A percentile compares a stretch with the other conserved stretches of the same genome.
These are phyloP conservation scores for Neoniphon sammara DNA, from an alignment of 2,797 vertebrate genomes.

Conservation along the genomic window DNA sequence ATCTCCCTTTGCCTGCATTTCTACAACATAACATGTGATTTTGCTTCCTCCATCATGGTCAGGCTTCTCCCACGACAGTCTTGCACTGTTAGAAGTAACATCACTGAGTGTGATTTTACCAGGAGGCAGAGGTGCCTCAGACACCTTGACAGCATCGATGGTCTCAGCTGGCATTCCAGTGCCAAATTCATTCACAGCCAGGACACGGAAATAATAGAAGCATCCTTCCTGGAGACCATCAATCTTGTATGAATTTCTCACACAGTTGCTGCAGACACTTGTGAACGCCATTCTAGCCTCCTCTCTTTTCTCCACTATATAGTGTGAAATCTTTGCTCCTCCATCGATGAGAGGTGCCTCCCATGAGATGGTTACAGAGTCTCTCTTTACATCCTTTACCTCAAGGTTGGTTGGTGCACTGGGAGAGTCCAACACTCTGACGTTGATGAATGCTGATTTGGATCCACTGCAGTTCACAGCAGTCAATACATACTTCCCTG, in stretches of 20 bases:
- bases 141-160: conserved; percentile 89
- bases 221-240: conserved; percentile 92
- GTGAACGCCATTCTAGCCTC: conserved; percentile 94
- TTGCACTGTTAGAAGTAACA: conserved; percentile 88
- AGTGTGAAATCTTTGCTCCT: conserved; percentile 95
- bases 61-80: conserved; percentile 95
- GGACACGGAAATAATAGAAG: conserved; percentile 94
- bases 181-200: conserved; percentile 96
- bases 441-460: conserved; percentile 96
- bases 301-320: conserved; percentile 95
- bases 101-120: conserved; percentile 90
- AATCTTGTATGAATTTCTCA: conserved; percentile 91
- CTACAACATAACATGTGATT: conserved; percentile 92
- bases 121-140: conserved; percentile 91
- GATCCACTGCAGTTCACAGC: conserved; percentile 92
- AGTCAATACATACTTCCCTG: conserved; percentile 93
- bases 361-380: conserved; percentile 92
- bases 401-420: conserved; percentile 90
- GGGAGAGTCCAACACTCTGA: conserved; percentile 95
- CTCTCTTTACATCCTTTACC: conserved; percentile 92
- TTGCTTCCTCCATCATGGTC: conserved; percentile 97
- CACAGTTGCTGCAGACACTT: conserved; percentile 92
- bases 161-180: conserved; percentile 91
- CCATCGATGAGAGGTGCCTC: conserved; percentile 95
- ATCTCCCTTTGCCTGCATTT: conserved; percentile 94